These are phyloP conservation scores for Myiozetetes cayanensis DNA, from an alignment of 2,113 vertebrate genomes.

Conservation along the genomic window DNA sequence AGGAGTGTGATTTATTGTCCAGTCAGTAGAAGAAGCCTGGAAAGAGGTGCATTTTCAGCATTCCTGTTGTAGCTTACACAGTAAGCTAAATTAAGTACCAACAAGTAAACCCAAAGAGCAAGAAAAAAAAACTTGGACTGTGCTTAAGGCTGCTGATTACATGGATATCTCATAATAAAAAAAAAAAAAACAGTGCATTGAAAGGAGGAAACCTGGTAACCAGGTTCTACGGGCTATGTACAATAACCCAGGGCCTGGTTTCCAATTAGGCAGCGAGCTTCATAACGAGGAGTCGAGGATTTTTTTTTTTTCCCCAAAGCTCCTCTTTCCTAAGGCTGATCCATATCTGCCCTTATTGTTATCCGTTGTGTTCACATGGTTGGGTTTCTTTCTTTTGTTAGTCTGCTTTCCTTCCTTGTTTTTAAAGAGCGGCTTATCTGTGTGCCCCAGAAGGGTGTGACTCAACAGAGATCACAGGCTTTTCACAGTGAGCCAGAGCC, in stretches of 20 bases:
- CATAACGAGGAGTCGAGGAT: background rate
- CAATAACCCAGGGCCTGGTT: background rate
- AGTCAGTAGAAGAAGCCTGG: background rate
- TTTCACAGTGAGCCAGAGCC: constrained; percentile 11
- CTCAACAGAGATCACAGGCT: constrained; percentile 16
- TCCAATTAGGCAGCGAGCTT: background rate
- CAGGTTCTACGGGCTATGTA: background rate
- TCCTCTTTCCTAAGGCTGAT: constrained; percentile 57
- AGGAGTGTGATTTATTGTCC: background rate
- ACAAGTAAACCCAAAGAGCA: background rate
- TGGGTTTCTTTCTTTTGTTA: background rate
- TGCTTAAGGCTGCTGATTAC: background rate
- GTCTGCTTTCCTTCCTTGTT: constrained; percentile 65
- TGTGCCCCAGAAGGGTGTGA: constrained; percentile 45
- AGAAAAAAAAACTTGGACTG: background rate
- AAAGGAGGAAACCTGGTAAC: background rate
- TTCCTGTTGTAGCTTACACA: background rate
- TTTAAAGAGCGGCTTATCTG: constrained; percentile 43
- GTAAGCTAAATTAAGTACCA: background rate
- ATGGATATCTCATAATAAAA: background rate
- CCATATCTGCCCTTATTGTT: constrained; percentile 48
- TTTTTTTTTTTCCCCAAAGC: constrained; percentile 16
- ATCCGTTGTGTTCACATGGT: background rate
- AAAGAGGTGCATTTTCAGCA: background rate
- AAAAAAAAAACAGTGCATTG: background rate